A percentile compares a stretch with the other conserved stretches of the same genome.
Evolutionary conservation across 2,888 invertebrate species (phyloP).

Genomic region (Clepsis dumicolana): DNA sequence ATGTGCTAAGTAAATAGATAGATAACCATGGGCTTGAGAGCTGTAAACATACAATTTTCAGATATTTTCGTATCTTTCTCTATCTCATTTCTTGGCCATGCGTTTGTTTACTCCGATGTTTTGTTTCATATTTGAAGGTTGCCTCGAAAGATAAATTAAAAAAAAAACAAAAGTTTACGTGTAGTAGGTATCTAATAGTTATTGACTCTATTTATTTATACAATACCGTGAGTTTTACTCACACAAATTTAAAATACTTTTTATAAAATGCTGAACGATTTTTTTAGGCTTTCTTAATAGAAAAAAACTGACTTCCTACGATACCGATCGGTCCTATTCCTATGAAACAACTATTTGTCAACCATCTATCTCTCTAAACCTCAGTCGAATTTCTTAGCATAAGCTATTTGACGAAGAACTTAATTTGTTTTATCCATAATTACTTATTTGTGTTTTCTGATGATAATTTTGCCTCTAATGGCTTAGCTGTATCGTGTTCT

Average conservation of each 20-base stretch:
- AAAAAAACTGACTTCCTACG: no score
- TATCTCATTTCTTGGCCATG: neutral
- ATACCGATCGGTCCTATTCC: no score
- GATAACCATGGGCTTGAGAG: constrained; percentile 11
- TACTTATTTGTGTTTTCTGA: neutral
- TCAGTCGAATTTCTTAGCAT: no score
- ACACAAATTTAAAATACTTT: no score
- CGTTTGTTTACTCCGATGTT: constrained; percentile 26
- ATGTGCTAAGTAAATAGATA: constrained; percentile 31
- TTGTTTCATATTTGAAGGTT: constrained; percentile 9
- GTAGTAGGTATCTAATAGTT: neutral
- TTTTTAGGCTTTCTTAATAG: no score
- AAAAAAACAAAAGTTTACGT: neutral
- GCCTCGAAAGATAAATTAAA: constrained; percentile 8
- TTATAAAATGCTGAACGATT: no score
- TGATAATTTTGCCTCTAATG: neutral
- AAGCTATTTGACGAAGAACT: no score
- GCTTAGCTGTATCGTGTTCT: no score
- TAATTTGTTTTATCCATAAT: no score
- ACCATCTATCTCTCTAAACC: no score
- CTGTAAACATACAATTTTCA: constrained; percentile 2
- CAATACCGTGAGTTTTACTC: neutral
- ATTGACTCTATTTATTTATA: neutral
- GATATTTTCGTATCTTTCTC: constrained; percentile 27
- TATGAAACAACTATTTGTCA: no score